A percentile compares a stretch with the other conserved stretches of the same genome.
These are phyloP conservation scores for Engystomops pustulosus DNA, from an alignment of 2,113 vertebrate genomes.

Conservation along the genomic window DNA sequence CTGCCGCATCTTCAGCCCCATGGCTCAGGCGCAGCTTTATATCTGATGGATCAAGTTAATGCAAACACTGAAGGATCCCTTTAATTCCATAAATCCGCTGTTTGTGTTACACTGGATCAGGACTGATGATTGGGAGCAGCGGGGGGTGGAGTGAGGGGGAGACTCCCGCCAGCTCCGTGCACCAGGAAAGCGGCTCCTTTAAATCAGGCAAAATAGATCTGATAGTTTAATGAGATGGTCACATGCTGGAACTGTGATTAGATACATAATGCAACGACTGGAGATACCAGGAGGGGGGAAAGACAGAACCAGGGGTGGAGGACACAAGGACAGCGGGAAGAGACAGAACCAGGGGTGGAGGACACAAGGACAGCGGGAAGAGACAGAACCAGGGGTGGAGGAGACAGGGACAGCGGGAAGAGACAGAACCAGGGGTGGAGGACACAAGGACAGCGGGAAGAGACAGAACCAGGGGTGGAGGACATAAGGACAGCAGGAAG, in stretches of 20 bases:
- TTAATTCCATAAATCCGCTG: not conserved
- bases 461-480: not conserved
- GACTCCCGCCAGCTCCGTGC: not conserved
- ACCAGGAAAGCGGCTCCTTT: not conserved
- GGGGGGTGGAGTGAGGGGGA: not conserved
- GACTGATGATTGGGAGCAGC: too few species aligned
- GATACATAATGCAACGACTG: slow-evolving; percentile 45
- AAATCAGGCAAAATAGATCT: slow-evolving; percentile 8
- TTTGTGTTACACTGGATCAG: not conserved
- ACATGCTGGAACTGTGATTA: slow-evolving; percentile 27
- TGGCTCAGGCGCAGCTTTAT: too few species aligned
- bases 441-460: not conserved
- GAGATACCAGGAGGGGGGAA: not conserved
- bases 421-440: not conserved
- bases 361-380: slow-evolving; percentile 36
- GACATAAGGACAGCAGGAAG: slow-evolving; percentile 14
- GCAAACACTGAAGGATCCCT: not conserved
- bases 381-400: not conserved
- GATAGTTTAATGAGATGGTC: slow-evolving; percentile 34
- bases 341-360: not conserved
- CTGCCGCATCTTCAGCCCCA: not conserved
- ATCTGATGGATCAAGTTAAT: not conserved
- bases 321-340: not conserved
- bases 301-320: not conserved
- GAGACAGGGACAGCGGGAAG: not conserved